Conservation (phyloP, 2,797 vertebrate species). For the Otus scops region DNA sequence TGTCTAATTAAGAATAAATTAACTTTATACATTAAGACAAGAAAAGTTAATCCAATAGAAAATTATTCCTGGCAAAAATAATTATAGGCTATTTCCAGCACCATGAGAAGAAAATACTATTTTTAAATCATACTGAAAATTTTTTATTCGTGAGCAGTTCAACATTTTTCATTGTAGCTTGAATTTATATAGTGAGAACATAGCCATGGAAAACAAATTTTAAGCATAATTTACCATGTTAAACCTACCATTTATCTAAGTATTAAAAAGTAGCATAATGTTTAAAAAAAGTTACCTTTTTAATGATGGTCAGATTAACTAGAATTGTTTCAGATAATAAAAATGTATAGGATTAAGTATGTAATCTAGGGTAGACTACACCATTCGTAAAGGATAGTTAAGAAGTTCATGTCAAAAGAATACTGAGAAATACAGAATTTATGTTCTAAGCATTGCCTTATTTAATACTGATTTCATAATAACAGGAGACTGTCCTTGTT, state of each 20-base stretch:
- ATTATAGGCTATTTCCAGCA: not conserved
- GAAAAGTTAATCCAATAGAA: not conserved
- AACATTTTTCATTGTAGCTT: not conserved
- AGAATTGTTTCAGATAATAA: not conserved
- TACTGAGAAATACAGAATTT: not conserved
- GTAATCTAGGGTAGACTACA: not conserved
- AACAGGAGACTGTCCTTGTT: not conserved
- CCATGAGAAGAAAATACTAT: not conserved
- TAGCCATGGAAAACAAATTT: not conserved
- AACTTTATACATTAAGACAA: not conserved
- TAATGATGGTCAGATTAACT: not conserved
- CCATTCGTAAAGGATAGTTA: not conserved
- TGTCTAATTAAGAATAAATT: not conserved
- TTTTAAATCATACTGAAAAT: not conserved
- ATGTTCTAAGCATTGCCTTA: not conserved
- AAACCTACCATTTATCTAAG: fast-evolving
- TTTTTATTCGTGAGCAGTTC: not conserved
- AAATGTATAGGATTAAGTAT: not conserved
- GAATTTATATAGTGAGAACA: not conserved
- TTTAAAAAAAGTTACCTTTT: not conserved
- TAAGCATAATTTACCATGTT: not conserved
- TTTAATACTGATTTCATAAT: not conserved
- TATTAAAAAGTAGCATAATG: not conserved
- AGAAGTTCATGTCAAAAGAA: not conserved
- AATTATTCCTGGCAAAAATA: not conserved